A percentile compares a stretch with the other conserved stretches of the same genome.
Evolutionary conservation across 2,888 invertebrate species (phyloP).

Genomic region (Hesperia comma): DNA sequence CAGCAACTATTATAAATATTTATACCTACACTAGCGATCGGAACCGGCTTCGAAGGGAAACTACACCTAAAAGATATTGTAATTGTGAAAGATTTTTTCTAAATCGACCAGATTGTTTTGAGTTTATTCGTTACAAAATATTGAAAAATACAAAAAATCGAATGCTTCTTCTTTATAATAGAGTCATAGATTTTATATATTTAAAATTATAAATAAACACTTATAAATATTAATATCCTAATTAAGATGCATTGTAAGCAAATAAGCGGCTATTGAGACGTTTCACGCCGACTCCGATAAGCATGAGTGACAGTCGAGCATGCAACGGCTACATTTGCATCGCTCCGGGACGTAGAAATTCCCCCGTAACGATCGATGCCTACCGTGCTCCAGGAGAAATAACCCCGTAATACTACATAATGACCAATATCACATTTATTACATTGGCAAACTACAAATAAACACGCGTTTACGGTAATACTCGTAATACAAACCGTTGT

Average conservation of each 20-base stretch:
- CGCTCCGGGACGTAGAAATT: conserved; percentile 57
- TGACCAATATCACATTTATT: conserved; percentile 56
- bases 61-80: no score
- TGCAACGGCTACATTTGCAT: conserved; percentile 42
- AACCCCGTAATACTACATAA: conserved; percentile 56
- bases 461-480: conserved; percentile 23
- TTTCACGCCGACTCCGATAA: conserved; percentile 59
- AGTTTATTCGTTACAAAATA: no score
- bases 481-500: conserved; percentile 10
- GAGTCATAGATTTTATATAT: not conserved
- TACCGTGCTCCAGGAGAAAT: conserved; percentile 60
- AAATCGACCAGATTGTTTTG: no score
- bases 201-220: no score
- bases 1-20: no score
- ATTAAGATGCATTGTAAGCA: conserved; percentile 51
- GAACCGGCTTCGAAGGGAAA: no score
- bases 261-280: conserved; percentile 57
- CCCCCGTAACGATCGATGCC: conserved; percentile 56
- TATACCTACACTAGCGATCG: no score
- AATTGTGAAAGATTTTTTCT: no score
- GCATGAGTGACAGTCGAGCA: conserved; percentile 62
- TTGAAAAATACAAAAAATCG: no score
- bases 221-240: conserved; percentile 44
- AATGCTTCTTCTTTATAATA: no score
- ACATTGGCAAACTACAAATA: conserved; percentile 41